Conservation (phyloP, 2,888 invertebrate genomes). For the Podabrus alpinus region DNA sequence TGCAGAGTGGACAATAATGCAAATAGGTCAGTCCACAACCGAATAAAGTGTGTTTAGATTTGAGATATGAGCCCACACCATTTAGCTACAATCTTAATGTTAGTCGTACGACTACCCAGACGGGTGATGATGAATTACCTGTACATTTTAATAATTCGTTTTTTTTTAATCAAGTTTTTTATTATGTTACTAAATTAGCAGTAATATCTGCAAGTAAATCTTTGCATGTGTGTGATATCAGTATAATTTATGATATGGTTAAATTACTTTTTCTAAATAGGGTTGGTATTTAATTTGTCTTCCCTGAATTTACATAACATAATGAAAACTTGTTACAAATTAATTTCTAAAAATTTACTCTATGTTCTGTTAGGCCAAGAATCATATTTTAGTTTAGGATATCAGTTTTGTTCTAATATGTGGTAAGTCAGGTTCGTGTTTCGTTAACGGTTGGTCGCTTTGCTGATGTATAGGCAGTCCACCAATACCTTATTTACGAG, state of each 20-base stretch:
- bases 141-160: not conserved
- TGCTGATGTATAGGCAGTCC: slow-evolving; percentile 47
- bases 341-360: not conserved
- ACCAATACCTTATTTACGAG: slow-evolving; percentile 47
- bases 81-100: not conserved
- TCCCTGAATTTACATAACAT: not conserved
- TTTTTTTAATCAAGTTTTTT: not conserved
- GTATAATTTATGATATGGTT: not conserved
- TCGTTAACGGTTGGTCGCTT: slow-evolving; percentile 49
- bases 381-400: not conserved
- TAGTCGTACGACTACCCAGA: not conserved
- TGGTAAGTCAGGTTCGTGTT: slow-evolving; percentile 18
- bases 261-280: not conserved
- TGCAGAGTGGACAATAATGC: not conserved
- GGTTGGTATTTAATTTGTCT: not conserved
- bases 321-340: not conserved
- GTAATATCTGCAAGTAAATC: not conserved
- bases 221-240: not conserved
- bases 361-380: not conserved
- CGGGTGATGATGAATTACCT: not conserved
- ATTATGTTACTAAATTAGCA: not conserved
- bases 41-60: not conserved
- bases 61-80: not conserved
- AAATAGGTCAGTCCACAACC: not conserved
- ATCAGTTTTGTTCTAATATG: slow-evolving; percentile 13